These are phyloP conservation scores for Oreohelix idahoensis DNA, from an alignment of 1,140 invertebrate species.

Conservation along the genomic window DNA sequence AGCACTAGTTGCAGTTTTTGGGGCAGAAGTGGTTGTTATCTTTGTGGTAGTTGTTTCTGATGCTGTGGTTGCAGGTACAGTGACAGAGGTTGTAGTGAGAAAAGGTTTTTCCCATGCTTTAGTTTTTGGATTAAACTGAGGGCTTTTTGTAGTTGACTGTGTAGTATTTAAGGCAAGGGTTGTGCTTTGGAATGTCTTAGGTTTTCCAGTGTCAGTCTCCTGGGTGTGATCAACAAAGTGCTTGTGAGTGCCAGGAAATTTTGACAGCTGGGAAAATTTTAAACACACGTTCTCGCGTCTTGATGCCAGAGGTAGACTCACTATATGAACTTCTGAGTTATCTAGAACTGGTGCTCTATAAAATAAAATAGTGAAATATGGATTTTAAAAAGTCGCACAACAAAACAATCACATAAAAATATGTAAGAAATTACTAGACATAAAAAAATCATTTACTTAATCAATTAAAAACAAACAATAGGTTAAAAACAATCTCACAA, in stretches of 20 bases:
- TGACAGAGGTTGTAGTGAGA: slow-evolving; percentile 7
- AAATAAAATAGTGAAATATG: too few species aligned
- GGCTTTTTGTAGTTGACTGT: not conserved
- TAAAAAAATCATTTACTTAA: too few species aligned
- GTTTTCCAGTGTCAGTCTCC: not conserved
- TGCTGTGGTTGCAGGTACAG: not conserved
- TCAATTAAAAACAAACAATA: too few species aligned
- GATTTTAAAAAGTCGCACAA: too few species aligned
- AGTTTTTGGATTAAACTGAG: not conserved
- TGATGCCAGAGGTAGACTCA: slow-evolving; percentile 65
- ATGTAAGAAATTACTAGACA: too few species aligned
- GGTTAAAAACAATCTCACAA: too few species aligned
- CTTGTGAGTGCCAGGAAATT: not conserved
- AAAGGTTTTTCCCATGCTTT: not conserved
- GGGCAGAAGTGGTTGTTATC: not conserved
- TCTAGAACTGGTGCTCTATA: slow-evolving; percentile 50
- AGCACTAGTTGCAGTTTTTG: not conserved
- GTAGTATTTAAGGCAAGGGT: not conserved
- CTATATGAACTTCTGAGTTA: slow-evolving; percentile 61
- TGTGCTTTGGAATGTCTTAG: not conserved
- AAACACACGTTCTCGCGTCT: slow-evolving; percentile 66
- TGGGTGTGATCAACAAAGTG: not conserved
- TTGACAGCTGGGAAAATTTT: slow-evolving; percentile 59
- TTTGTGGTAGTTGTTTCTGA: not conserved
- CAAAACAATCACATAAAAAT: too few species aligned